Evolutionary conservation across 2,797 vertebrate genomes (phyloP).

Genomic region (Craterocephalus amniculus): DNA sequence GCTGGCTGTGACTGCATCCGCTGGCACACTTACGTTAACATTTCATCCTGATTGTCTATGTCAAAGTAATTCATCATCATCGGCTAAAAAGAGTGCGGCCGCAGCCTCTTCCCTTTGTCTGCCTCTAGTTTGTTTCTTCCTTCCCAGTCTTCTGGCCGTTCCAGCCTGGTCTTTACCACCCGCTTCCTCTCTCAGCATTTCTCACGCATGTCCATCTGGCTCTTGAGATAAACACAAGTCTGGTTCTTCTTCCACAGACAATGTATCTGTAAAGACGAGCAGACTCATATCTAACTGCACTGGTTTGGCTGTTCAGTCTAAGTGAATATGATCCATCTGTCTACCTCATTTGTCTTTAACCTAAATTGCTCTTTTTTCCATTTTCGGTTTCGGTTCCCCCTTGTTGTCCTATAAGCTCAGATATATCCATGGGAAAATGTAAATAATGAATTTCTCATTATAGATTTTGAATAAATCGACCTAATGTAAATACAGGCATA

Average conservation of each 20-base stretch:
- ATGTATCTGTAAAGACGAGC: constrained; percentile 66
- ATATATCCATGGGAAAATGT: constrained; percentile 79
- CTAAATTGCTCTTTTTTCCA: constrained; percentile 6
- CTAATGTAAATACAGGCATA: constrained; percentile 85
- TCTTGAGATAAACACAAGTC: constrained; percentile 70
- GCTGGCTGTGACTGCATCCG: constrained; percentile 71
- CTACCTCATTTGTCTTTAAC: constrained; percentile 36
- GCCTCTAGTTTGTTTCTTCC: constrained; percentile 25
- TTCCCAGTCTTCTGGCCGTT: constrained; percentile 33
- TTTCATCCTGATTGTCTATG: constrained; percentile 82
- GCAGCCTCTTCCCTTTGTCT: constrained; percentile 41
- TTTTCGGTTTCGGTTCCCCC: too few species aligned
- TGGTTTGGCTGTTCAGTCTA: constrained; percentile 50
- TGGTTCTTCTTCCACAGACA: constrained; percentile 61
- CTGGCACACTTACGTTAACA: constrained; percentile 76
- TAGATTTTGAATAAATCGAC: constrained; percentile 84
- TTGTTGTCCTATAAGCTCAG: too few species aligned
- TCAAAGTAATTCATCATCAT: constrained; percentile 82
- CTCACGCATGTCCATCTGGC: constrained; percentile 64
- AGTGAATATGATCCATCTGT: constrained; percentile 61
- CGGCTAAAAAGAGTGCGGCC: constrained; percentile 57
- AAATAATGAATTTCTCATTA: constrained; percentile 82
- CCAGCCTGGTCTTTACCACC: constrained; percentile 21
- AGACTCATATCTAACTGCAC: constrained; percentile 40
- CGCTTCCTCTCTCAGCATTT: constrained; percentile 19